Conservation (phyloP, 1,140 invertebrate genomes). For the Drosophila kurseongensis region DNA sequence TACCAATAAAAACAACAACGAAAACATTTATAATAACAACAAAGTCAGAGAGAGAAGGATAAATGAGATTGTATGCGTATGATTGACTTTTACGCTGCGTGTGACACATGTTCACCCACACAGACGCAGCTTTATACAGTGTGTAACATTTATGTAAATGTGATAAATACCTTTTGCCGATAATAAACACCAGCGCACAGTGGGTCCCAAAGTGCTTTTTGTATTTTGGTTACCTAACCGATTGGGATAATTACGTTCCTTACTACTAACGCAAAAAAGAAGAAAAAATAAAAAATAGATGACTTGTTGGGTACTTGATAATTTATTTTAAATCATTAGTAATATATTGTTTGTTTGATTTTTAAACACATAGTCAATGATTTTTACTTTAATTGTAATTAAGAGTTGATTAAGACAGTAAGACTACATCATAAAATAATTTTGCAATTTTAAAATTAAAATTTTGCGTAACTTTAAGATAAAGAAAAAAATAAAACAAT, state of each 20-base stretch:
- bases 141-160: conserved; percentile 43
- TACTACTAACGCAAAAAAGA: background rate
- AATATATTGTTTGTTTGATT: too few relatives aligned
- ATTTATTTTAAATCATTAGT: too few relatives aligned
- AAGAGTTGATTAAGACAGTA: too few relatives aligned
- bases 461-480: too few relatives aligned
- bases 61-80: conserved; percentile 22
- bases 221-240: conserved; percentile 8
- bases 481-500: too few relatives aligned
- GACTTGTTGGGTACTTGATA: too few relatives aligned
- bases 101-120: conserved; percentile 60
- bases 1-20: conserved; percentile 17
- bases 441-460: too few relatives aligned
- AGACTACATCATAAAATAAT: too few relatives aligned
- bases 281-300: too few relatives aligned
- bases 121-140: conserved; percentile 4
- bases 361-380: too few relatives aligned
- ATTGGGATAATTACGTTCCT: background rate
- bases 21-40: conserved; percentile 27
- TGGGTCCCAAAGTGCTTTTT: background rate
- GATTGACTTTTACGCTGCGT: conserved; percentile 67
- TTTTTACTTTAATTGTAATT: too few relatives aligned
- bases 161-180: conserved; percentile 42
- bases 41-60: conserved; percentile 11
- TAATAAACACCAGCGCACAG: conserved; percentile 25